These are phyloP conservation scores for Australoheros scitulus DNA, from an alignment of 2,113 vertebrate genomes.

Conservation along the genomic window DNA sequence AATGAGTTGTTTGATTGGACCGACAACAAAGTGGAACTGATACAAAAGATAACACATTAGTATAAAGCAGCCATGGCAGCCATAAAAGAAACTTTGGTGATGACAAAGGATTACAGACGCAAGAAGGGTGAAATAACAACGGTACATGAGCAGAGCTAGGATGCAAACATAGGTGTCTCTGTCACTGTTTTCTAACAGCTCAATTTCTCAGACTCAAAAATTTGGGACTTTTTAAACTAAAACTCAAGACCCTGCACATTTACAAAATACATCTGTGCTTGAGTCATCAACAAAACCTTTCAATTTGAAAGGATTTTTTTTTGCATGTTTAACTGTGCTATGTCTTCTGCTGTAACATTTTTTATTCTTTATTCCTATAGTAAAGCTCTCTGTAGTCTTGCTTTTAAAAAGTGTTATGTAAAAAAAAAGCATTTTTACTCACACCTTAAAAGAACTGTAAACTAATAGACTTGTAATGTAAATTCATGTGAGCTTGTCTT, in stretches of 20 bases:
- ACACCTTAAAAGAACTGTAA: conserved; percentile 3
- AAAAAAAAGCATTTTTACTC: neutral
- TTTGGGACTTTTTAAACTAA: too few relatives aligned
- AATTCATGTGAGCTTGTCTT: conserved; percentile 1
- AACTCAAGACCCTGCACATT: neutral
- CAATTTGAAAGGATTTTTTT: neutral
- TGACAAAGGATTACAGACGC: neutral
- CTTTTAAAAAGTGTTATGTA: neutral
- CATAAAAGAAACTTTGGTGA: neutral
- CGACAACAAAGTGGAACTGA: neutral
- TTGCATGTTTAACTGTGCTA: neutral
- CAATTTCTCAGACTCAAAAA: too few relatives aligned
- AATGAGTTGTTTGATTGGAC: neutral
- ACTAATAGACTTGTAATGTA: neutral
- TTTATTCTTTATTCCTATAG: neutral
- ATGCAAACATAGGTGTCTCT: neutral
- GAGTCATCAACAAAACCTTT: neutral
- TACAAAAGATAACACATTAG: neutral
- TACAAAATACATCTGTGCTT: neutral
- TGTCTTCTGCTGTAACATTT: neutral
- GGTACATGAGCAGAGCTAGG: neutral
- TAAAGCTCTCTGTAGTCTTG: neutral
- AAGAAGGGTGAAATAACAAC: neutral
- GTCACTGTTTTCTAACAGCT: neutral
- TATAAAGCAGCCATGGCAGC: neutral